Base-by-base conservation (phyloP, 1,140 invertebrate genomes). In the Heterodera carotae region DNA sequence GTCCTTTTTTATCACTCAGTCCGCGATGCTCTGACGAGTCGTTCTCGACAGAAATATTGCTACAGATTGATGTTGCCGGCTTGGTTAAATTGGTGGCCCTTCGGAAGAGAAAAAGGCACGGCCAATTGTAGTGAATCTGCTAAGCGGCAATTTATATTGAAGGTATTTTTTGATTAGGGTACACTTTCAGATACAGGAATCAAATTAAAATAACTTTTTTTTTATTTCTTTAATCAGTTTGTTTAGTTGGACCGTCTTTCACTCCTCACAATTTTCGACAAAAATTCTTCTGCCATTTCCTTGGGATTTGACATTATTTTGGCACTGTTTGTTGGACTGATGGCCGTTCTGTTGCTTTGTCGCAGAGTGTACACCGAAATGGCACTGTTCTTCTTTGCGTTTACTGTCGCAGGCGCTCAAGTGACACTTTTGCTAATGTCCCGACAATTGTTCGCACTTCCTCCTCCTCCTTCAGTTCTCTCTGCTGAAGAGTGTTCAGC, bases 401-500 rank as follows among this genome's bases (percentile, higher is more conserved):
- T 97, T 82, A 93, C 98, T 31, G 95, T 98, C 64, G 96, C 96
- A 15, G 93, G 94, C 39, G 62, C 84, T 27, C 84, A 84, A 67
- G 81, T 82, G 64, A 18, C 15, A 25, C n/a, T 82, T 68, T 71
- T 29, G 8, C 15, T 18, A 12, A 27, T 77, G 33, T 78, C 84
- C n/a, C 6, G 70, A n/a, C 10, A 79, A n/a, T 78, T 39, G 18
- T 25, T n/a, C n/a, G n/a, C n/a, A 18, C 0, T 10, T 18, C 12
- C 12, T 76, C 69, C 33, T 96, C 94, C 39, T 43, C 12, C 39
- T 88, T 96, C 53, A 99, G 88, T 99, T 99, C 88, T 98, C 96
- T 0, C 89, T 99, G 67, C 89, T 99, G 22, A 99, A 99, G 89
- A 97, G 95, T 88, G 97, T 99, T 4, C 97, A 99, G 86, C 97